phyloP scores from a whole-genome alignment of 2,797 vertebrate genomes.

The Ptychobarbus kaznakovi region DNA sequence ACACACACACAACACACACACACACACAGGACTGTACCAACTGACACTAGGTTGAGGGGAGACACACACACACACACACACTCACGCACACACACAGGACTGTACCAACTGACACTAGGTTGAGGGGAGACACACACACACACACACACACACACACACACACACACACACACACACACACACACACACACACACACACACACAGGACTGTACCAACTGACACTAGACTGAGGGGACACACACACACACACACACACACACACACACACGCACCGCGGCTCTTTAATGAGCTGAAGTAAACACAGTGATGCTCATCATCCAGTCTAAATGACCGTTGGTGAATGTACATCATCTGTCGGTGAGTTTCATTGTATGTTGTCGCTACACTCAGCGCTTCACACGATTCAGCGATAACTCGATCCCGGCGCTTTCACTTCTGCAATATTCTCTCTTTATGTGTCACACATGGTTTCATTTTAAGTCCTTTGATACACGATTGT shows the following conservation, averaged over 20 bases:
- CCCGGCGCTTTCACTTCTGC: conserved; percentile 37
- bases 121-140: no score
- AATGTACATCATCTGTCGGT: background rate
- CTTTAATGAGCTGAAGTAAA: conserved; percentile 7
- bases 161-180: no score
- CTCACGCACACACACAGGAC: background rate
- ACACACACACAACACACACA: no score
- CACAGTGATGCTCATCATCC: conserved; percentile 9
- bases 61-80: no score
- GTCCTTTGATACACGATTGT: background rate
- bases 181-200: background rate
- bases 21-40: no score
- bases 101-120: no score
- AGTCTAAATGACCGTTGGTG: background rate
- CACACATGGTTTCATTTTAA: conserved; percentile 13
- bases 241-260: background rate
- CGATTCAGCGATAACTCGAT: conserved; percentile 12
- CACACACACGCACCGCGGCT: background rate
- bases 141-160: background rate
- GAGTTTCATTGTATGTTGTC: background rate
- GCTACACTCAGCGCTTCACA: background rate
- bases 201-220: conserved; percentile 33
- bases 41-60: no score
- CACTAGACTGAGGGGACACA: background rate
- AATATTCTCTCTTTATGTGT: background rate